phyloP scores from a whole-genome alignment of 2,113 vertebrate genomes.

The Triplophysa dalaica region DNA sequence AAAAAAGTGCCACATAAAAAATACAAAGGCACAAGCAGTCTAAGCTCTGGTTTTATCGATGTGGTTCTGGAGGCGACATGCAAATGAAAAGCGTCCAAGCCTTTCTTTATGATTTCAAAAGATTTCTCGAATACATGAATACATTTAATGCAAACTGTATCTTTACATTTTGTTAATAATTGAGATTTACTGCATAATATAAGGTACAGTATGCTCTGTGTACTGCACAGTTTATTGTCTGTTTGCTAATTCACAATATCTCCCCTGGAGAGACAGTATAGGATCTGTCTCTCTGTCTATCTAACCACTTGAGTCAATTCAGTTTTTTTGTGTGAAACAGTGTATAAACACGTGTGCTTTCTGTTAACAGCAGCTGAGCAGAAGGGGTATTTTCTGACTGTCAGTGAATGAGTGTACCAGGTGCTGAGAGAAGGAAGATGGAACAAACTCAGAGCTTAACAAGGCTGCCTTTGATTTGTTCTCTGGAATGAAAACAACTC shows the following conservation, averaged over 20 bases:
- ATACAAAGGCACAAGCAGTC: background rate
- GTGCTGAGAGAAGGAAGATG: slow-evolving; percentile 15
- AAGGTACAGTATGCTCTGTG: background rate
- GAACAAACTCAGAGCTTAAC: background rate
- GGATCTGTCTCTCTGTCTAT: no score
- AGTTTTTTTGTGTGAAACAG: background rate
- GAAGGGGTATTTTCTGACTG: background rate
- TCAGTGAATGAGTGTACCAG: slow-evolving; percentile 28
- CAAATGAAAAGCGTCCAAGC: slow-evolving; percentile 8
- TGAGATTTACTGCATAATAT: no score
- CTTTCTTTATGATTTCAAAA: slow-evolving; percentile 40
- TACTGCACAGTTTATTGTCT: no score
- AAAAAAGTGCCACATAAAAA: background rate
- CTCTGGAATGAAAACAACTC: slow-evolving; percentile 24
- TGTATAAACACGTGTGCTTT: background rate
- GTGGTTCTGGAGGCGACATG: slow-evolving; percentile 33
- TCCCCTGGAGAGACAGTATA: no score
- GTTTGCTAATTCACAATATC: no score
- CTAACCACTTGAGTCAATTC: no score
- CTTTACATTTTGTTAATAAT: no score
- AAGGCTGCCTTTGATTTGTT: slow-evolving; percentile 21
- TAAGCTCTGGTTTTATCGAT: slow-evolving; percentile 31
- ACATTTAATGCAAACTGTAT: no score
- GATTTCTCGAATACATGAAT: background rate
- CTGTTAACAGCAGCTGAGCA: slow-evolving; percentile 2